Evolutionary conservation across 1,140 invertebrate genomes (phyloP).

Genomic region (Homarus americanus): DNA sequence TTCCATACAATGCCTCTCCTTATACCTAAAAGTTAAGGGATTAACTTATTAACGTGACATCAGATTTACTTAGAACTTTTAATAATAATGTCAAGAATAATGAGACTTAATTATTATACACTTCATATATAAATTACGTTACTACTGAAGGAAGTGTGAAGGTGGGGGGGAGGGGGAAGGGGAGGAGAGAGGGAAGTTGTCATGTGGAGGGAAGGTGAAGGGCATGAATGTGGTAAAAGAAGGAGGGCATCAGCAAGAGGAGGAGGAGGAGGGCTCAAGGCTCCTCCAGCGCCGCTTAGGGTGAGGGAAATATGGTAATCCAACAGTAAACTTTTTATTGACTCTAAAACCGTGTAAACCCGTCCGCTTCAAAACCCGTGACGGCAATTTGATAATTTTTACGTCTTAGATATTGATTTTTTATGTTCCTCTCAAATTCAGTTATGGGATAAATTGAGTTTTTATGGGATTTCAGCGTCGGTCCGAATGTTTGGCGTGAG

Average conservation of each 20-base stretch:
- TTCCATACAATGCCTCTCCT: too few relatives aligned
- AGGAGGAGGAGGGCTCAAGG: not conserved
- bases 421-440: slow-evolving; percentile 56
- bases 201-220: not conserved
- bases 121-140: too few relatives aligned
- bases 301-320: not conserved
- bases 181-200: not conserved
- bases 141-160: not conserved
- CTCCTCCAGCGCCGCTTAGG: not conserved
- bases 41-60: too few relatives aligned
- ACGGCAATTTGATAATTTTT: slow-evolving; percentile 54
- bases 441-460: slow-evolving; percentile 37
- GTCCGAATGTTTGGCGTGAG: not conserved
- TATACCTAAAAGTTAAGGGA: too few relatives aligned
- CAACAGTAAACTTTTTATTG: slow-evolving; percentile 9
- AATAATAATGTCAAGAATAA: too few relatives aligned
- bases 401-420: slow-evolving; percentile 48
- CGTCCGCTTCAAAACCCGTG: slow-evolving; percentile 40
- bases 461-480: slow-evolving; percentile 16
- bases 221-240: not conserved
- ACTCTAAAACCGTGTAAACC: slow-evolving; percentile 8
- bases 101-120: too few relatives aligned
- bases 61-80: too few relatives aligned
- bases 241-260: not conserved
- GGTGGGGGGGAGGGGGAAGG: not conserved